Conservation (phyloP, 1,140 invertebrate species). For the Armadillidium nasatum region DNA sequence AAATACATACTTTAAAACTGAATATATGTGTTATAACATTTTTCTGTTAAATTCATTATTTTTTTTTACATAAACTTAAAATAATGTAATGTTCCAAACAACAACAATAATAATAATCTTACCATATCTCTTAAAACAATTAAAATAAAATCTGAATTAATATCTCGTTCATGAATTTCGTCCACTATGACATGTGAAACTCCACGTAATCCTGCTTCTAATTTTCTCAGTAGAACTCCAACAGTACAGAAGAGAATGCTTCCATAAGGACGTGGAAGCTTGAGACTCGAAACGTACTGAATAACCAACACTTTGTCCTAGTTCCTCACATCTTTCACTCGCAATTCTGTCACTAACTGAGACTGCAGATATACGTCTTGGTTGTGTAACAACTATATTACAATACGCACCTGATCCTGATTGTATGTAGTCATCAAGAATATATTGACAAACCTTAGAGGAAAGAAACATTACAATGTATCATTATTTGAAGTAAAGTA, state of each 20-base stretch:
- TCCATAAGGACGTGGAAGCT: constrained; percentile 83
- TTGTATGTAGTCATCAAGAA: constrained; percentile 89
- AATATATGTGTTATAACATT: too few species aligned
- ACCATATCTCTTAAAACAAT: constrained; percentile 90
- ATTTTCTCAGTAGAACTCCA: constrained; percentile 82
- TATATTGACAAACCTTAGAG: constrained; percentile 83
- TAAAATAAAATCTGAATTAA: constrained; percentile 93
- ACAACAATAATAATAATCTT: constrained; percentile 49
- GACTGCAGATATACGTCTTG: constrained; percentile 87
- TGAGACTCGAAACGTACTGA: constrained; percentile 67
- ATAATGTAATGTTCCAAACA: not conserved
- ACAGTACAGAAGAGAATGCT: constrained; percentile 92
- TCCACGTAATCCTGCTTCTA: constrained; percentile 78
- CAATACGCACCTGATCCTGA: constrained; percentile 74
- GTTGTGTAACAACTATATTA: constrained; percentile 88
- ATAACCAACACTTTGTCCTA: constrained; percentile 76
- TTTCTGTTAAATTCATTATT: not conserved
- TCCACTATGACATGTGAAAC: constrained; percentile 90
- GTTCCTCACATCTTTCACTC: constrained; percentile 72
- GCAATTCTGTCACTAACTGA: constrained; percentile 89
- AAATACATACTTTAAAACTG: too few species aligned
- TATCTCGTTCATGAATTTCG: constrained; percentile 95
- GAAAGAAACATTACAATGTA: too few species aligned
- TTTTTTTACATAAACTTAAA: not conserved
- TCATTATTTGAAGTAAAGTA: too few species aligned